Evolutionary conservation across 2,113 vertebrate genomes (phyloP).

Genomic region (Rafetus swinhoei): DNA sequence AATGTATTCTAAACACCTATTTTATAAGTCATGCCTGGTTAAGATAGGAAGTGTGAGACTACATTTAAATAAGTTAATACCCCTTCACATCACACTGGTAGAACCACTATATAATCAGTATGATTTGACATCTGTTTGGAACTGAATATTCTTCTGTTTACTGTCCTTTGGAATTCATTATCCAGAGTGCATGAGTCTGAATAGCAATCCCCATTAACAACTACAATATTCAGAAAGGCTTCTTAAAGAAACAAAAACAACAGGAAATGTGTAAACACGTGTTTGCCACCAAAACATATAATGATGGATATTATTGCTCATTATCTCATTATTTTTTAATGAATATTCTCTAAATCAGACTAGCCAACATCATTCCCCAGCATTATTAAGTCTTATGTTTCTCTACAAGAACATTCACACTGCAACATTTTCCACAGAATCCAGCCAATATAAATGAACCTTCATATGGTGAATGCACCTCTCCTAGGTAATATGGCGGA

Average conservation of each 20-base stretch:
- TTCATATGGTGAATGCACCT: background rate
- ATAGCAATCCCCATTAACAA: background rate
- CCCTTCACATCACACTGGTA: background rate
- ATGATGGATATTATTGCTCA: background rate
- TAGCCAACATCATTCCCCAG: too few relatives aligned
- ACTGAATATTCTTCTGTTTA: background rate
- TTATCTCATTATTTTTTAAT: background rate
- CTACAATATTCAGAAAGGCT: background rate
- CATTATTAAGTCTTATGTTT: background rate
- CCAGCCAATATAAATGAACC: background rate
- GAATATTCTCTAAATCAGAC: background rate
- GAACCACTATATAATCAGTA: background rate
- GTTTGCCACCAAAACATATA: background rate
- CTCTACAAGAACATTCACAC: background rate
- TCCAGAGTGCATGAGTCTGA: background rate
- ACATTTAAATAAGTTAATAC: background rate
- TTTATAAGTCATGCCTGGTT: background rate
- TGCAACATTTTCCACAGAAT: background rate
- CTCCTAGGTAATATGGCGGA: background rate
- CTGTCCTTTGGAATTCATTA: background rate
- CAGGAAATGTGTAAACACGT: background rate
- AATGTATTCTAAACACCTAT: background rate
- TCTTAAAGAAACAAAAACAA: background rate
- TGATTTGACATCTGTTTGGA: slow-evolving; percentile 15
- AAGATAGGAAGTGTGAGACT: background rate